Evolutionary conservation across 1,140 invertebrate species (phyloP).

Genomic region (Neotoxoptera formosana): DNA sequence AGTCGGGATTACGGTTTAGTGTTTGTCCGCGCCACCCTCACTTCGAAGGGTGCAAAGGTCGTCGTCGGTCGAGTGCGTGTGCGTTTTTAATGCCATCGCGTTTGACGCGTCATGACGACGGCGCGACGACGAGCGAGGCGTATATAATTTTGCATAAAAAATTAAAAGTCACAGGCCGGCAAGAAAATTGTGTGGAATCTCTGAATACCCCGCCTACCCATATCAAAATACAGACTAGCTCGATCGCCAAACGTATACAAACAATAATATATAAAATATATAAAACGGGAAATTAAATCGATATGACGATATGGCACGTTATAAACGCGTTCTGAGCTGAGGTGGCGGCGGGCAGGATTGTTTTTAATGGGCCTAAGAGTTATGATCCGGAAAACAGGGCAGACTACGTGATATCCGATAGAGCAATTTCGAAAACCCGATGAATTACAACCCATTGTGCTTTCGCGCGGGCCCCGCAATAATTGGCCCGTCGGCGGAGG

Average conservation of each 20-base stretch:
- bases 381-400: conserved; percentile 33
- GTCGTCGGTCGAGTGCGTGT: not conserved
- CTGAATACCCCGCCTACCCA: not conserved
- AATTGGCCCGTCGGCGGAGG: not conserved
- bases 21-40: not conserved
- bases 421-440: conserved; percentile 45
- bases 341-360: not conserved
- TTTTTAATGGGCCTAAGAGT: conserved; percentile 52
- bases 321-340: not conserved
- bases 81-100: not conserved
- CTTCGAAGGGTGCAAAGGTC: not conserved
- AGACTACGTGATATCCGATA: conserved; percentile 30
- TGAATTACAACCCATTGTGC: conserved; percentile 56
- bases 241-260: not conserved
- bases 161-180: not conserved
- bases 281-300: conserved; percentile 37
- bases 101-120: not conserved
- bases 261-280: not conserved
- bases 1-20: not conserved
- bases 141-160: not conserved
- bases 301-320: not conserved
- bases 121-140: not conserved
- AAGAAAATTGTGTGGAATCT: not conserved
- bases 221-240: not conserved
- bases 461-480: not conserved